These are phyloP conservation scores for Pollimyrus isidori DNA, from an alignment of 2,113 vertebrate species.

Conservation along the genomic window DNA sequence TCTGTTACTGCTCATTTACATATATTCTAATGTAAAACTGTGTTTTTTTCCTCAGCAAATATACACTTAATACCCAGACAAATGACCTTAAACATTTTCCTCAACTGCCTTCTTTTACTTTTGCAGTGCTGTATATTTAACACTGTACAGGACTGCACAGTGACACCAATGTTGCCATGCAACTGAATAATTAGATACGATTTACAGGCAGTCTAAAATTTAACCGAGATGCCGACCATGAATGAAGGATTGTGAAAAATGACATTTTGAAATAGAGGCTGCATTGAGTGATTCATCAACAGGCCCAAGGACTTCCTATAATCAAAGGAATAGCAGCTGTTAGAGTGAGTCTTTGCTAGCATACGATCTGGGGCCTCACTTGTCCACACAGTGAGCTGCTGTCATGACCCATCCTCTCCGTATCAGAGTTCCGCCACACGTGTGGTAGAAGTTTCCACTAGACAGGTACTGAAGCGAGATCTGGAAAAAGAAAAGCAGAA, in stretches of 20 bases:
- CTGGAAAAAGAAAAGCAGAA: slow-evolving; percentile 38
- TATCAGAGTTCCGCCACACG: slow-evolving; percentile 77
- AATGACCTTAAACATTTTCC: neutral
- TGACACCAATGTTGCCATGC: neutral
- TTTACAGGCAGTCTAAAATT: neutral
- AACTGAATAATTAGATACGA: neutral
- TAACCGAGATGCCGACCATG: neutral
- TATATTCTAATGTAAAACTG: neutral
- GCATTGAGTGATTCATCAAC: neutral
- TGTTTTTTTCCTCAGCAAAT: neutral
- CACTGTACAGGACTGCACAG: neutral
- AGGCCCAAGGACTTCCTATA: neutral
- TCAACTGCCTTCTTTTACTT: neutral
- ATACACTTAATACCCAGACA: neutral
- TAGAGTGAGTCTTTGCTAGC: neutral
- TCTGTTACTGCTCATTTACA: neutral
- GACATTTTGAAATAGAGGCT: neutral
- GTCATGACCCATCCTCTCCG: slow-evolving; percentile 73
- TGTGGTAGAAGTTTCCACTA: slow-evolving; percentile 58
- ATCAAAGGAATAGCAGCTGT: neutral
- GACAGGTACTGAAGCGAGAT: slow-evolving; percentile 71
- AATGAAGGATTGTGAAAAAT: neutral
- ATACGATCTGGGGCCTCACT: slow-evolving; percentile 34
- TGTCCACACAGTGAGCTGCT: slow-evolving; percentile 74
- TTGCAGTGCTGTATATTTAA: neutral